Base-by-base conservation (phyloP, 2,888 invertebrate genomes). In the Heliconius erato region DNA sequence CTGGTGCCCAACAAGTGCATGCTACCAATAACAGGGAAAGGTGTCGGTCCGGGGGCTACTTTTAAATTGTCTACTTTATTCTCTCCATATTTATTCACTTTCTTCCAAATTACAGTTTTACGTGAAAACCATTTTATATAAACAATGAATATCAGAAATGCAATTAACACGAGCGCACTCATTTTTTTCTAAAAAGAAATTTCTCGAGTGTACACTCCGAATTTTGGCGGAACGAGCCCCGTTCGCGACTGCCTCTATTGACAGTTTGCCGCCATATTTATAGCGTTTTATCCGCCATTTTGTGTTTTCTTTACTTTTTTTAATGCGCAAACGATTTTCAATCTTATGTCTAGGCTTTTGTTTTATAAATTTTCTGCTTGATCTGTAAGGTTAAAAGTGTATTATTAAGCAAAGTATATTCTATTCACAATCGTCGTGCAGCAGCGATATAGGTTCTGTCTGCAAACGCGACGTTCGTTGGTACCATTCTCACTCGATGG, bases 11-110 rank as follows among this genome's bases (percentile, higher is more conserved):
- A 90, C 32, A 97, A 95, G 90, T 97, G 97, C 85, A 98, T 93
- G 90, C 97, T 97, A 28, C 98, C 98, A 82, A 98, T 93, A 0
- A 98, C 86, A 0, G 98, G 98, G 84, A 95, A 87, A 23, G 97
- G 96, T 28, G 91, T 89, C 0, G 98, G 98, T 0, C 98, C 98
- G 69, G 97, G 97, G 19, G 97, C 96, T 85, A 94, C 91, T 82
- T 90, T 91, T 19, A 94, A 86, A n/a, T 89, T 86, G 26, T 89
- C 85, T 7, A 88, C 84, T 74, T 87, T 89, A 28, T 85, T 85
- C 2, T 88, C 91, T 32, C 91, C 92, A 83, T 92, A 89, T 83
- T 90, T 93, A 3, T 86, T 89, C 2, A 87, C 79, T 81, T 87
- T 92, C 81, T 87, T 91, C 85, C 86, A 89, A 79, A 87, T 86